Evolutionary conservation across 2,113 vertebrate species (phyloP), one percentile per base, ranked within the genome.

Genomic region (Festucalex cinctus): DNA sequence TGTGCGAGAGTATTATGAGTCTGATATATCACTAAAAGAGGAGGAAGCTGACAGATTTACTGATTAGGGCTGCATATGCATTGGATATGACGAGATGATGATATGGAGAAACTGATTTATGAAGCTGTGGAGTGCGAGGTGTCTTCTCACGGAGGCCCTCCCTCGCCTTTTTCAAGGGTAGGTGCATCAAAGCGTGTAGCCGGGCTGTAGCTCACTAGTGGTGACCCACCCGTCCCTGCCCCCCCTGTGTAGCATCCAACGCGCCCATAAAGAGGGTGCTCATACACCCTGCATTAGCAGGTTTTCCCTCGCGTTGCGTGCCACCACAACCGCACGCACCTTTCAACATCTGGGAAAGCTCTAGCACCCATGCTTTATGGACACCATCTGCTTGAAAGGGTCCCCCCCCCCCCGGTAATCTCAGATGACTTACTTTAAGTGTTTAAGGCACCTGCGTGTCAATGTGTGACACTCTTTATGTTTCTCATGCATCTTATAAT

Each of bases 31-130:
- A 86, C 76, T 49, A 54, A 84, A 83, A 80, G 71, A 71, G 67
- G 71, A 71, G 68, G 66, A 83, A 77, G 77, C 75, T 85, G 90
- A 86, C 88, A 88, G 87, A 89, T 89, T 90, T 87, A 85, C 83
- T 83, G 85, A 88, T 89, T 81, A 84, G 79, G 76, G 76, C 77
- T 79, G 78, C 87, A 79, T 88, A 87, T 89, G 87, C 87, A 90
- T 89, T 70, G 88, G 85, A 91, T 87, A 78, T 85, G 88, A 86
- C 88, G 86, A 88, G 82, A 88, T 88, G 84, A 89, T 90, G 86
- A 88, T 84, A 89, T 83, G 85, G 86, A 83, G 32, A 85, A 90
- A 85, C 70, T 89, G 88, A 90, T 91, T 91, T 90, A 91, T 91
- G 76, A 83, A 69, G 71, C 84, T 76, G 79, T 76, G 65, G 84